Evolutionary conservation across 2,888 invertebrate genomes (phyloP).

Genomic region (Andrena chrysosceles): DNA sequence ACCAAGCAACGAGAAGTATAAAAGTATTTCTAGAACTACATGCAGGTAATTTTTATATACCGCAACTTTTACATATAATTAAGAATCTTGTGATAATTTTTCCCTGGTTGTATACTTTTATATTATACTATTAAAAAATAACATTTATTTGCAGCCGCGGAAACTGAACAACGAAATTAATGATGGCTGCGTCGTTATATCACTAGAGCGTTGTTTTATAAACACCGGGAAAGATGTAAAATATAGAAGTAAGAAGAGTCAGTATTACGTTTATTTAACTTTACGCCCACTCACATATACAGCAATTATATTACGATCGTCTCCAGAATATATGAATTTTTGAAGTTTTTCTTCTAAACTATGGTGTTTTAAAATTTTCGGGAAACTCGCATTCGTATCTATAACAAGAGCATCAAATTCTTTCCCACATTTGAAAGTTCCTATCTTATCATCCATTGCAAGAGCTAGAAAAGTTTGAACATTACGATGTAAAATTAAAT

Average conservation of each 20-base stretch:
- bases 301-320: slow-evolving; percentile 92
- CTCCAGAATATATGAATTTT: slow-evolving; percentile 92
- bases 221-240: background rate
- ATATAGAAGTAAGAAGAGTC: slow-evolving; percentile 7
- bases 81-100: background rate
- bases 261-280: slow-evolving; percentile 83
- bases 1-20: slow-evolving; percentile 90
- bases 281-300: slow-evolving; percentile 91
- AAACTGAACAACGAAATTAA: background rate
- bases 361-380: slow-evolving; percentile 86
- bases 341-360: slow-evolving; percentile 88
- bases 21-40: slow-evolving; percentile 87
- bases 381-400: slow-evolving; percentile 86
- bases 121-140: background rate
- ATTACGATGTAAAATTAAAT: slow-evolving; percentile 1
- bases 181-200: background rate
- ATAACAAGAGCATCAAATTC: slow-evolving; percentile 95
- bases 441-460: slow-evolving; percentile 90
- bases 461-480: slow-evolving; percentile 87
- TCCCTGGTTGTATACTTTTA: background rate
- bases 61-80: background rate
- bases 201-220: background rate
- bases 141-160: slow-evolving; percentile 13
- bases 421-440: slow-evolving; percentile 93
- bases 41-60: slow-evolving; percentile 21